Conservation (phyloP, 2,113 vertebrate genomes). For the Petaurus breviceps region DNA sequence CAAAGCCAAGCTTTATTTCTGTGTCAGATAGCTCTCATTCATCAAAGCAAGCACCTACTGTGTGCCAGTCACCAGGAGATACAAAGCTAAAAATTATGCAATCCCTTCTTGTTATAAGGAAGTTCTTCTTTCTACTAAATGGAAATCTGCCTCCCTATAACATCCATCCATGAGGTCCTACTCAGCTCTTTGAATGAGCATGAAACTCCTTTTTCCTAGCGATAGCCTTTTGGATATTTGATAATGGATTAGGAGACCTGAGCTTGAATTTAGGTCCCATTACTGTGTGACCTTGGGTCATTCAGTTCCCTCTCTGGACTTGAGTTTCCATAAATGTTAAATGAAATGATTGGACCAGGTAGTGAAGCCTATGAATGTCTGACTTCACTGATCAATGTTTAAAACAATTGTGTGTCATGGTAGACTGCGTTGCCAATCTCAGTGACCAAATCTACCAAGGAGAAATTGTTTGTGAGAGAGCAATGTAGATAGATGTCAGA, state of each 20-base stretch:
- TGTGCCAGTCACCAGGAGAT: not conserved
- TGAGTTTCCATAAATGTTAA: not conserved
- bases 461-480: not conserved
- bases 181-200: slow-evolving; percentile 21
- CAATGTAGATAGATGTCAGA: not conserved
- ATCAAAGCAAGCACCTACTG: not conserved
- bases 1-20: slow-evolving; percentile 5
- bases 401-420: not conserved
- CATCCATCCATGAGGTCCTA: not conserved
- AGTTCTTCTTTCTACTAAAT: slow-evolving; percentile 19
- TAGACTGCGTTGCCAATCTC: not conserved
- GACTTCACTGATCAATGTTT: not conserved
- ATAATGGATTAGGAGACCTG: slow-evolving; percentile 4
- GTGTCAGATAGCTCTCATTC: slow-evolving; percentile 2
- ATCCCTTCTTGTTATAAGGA: not conserved
- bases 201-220: not conserved
- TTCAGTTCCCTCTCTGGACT: not conserved
- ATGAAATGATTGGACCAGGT: not conserved
- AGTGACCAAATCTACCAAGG: not conserved
- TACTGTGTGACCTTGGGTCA: not conserved
- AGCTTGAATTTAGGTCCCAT: not conserved
- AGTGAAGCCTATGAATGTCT: not conserved
- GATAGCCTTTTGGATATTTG: slow-evolving; percentile 4
- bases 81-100: not conserved
- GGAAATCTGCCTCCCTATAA: slow-evolving; percentile 23